Evolutionary conservation across 1,140 invertebrate species (phyloP).

Genomic region (Ylistrum balloti): DNA sequence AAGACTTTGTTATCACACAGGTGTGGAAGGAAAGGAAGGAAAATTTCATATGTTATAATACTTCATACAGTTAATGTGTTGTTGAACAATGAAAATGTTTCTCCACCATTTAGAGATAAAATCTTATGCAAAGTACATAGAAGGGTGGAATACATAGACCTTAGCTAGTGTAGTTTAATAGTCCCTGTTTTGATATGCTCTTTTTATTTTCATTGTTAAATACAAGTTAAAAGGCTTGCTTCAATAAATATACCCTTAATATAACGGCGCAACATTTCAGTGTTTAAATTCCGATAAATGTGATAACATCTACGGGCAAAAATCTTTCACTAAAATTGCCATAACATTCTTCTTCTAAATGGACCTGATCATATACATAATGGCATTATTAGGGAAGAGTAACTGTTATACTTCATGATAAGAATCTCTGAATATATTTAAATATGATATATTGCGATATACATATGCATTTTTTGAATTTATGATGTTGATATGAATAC

Average conservation of each 20-base stretch:
- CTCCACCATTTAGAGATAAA: background rate
- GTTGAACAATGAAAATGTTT: background rate
- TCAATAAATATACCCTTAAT: conserved; percentile 31
- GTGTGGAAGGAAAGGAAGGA: background rate
- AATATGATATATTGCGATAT: background rate
- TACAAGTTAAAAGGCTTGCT: conserved; percentile 29
- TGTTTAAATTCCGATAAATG: conserved; percentile 5
- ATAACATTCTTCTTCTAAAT: conserved; percentile 23
- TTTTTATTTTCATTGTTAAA: conserved; percentile 35
- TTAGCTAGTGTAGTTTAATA: background rate
- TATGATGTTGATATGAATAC: background rate
- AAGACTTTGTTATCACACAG: conserved; percentile 16
- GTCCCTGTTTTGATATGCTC: conserved; percentile 4
- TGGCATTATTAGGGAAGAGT: background rate
- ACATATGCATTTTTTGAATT: conserved; percentile 35
- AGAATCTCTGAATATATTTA: conserved; percentile 29
- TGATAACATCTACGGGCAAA: background rate
- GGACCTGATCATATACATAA: background rate
- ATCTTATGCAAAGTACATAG: conserved; percentile 10
- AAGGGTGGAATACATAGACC: background rate
- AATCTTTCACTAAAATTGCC: conserved; percentile 39
- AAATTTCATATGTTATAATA: background rate
- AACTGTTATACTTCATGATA: background rate
- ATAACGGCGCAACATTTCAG: background rate
- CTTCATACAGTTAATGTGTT: background rate